Conservation (phyloP, 2,113 vertebrate genomes). For the Isurus oxyrinchus region DNA sequence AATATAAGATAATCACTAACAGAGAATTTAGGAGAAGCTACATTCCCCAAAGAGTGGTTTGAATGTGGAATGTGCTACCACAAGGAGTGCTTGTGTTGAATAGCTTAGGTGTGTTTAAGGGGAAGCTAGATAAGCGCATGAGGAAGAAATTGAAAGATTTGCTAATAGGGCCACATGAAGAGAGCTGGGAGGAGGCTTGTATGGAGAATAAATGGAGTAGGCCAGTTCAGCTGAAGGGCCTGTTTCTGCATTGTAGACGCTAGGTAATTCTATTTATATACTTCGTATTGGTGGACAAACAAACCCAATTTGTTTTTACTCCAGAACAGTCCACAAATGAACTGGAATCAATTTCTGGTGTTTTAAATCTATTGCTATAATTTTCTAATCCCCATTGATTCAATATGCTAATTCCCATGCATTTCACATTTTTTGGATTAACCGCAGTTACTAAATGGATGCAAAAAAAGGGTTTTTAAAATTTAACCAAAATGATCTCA, state of each 20-base stretch:
- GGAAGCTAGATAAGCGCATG: neutral
- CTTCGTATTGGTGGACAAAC: neutral
- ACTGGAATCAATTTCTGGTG: neutral
- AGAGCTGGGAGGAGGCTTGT: neutral
- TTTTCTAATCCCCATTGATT: neutral
- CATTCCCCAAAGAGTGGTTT: neutral
- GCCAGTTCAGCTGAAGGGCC: neutral
- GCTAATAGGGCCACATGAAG: neutral
- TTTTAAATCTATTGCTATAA: neutral
- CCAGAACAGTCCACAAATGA: neutral
- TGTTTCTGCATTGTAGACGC: neutral
- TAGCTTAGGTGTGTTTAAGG: neutral
- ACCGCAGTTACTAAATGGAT: neutral
- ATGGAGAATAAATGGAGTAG: neutral
- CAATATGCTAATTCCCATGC: neutral
- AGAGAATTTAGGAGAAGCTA: neutral
- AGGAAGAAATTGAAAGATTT: neutral
- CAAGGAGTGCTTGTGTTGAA: neutral
- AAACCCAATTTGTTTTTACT: neutral
- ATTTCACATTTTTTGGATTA: neutral
- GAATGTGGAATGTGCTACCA: neutral
- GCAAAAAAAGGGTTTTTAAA: neutral
- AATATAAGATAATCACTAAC: neutral
- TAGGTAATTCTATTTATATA: neutral
- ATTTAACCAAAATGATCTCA: neutral